Conservation (phyloP, 2,888 invertebrate genomes). For the Deilephila porcellus region DNA sequence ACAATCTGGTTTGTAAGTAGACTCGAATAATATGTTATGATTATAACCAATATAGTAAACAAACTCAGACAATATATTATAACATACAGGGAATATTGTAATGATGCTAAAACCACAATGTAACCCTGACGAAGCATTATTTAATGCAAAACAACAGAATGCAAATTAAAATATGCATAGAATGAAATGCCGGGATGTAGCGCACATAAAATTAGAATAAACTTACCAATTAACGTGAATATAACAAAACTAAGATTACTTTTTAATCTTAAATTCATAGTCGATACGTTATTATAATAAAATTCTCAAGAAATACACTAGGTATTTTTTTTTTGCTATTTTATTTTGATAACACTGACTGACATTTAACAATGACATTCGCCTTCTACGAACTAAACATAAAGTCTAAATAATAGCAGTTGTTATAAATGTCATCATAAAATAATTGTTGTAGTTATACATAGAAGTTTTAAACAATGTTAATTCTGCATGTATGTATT, state of each 20-base stretch:
- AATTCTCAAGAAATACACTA: neutral
- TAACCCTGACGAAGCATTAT: slow-evolving; percentile 15
- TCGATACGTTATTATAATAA: neutral
- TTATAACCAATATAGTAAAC: neutral
- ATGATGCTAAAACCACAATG: neutral
- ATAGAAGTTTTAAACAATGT: too few relatives aligned
- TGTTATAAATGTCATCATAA: too few relatives aligned
- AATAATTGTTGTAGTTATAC: too few relatives aligned
- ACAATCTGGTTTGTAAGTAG: too few relatives aligned
- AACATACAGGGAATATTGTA: neutral
- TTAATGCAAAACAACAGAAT: slow-evolving; percentile 9
- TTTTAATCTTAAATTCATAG: slow-evolving; percentile 32
- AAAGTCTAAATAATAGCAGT: too few relatives aligned
- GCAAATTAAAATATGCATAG: neutral
- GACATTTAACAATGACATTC: neutral
- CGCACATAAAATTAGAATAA: slow-evolving; percentile 15
- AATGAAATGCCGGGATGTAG: neutral
- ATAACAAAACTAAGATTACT: slow-evolving; percentile 29
- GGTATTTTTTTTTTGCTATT: neutral
- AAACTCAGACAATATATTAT: neutral
- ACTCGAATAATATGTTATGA: too few relatives aligned
- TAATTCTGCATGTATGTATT: too few relatives aligned
- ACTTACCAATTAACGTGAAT: slow-evolving; percentile 36
- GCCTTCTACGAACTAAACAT: neutral
- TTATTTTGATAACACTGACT: neutral